These are phyloP conservation scores for Arrhamphus sclerolepis DNA, from an alignment of 2,797 vertebrate species.

Conservation along the genomic window DNA sequence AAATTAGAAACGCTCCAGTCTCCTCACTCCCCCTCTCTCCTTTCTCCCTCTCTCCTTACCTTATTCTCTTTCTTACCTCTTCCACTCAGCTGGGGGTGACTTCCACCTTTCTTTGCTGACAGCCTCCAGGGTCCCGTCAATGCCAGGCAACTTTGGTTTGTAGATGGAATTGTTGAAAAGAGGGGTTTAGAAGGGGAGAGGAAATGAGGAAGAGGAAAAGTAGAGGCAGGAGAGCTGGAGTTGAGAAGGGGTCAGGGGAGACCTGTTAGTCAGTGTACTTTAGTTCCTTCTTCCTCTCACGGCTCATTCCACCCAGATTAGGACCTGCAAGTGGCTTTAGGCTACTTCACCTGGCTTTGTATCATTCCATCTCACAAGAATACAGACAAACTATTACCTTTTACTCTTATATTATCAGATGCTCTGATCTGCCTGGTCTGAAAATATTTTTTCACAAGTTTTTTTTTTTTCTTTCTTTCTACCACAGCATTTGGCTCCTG, in stretches of 20 bases:
- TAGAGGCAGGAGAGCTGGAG: conserved; percentile 66
- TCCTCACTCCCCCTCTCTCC: conserved; percentile 57
- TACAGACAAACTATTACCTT: conserved; percentile 34
- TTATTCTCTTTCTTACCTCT: conserved; percentile 63
- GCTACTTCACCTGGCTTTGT: conserved; percentile 55
- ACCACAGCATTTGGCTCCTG: conserved; percentile 10
- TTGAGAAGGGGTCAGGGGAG: conserved; percentile 71
- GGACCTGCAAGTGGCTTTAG: conserved; percentile 65
- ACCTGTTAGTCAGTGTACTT: conserved; percentile 74
- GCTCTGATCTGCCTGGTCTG: conserved; percentile 11
- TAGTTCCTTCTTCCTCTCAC: conserved; percentile 73
- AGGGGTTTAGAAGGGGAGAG: conserved; percentile 60
- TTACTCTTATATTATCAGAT: conserved; percentile 43
- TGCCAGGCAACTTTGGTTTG: conserved; percentile 81
- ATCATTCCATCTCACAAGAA: conserved; percentile 28
- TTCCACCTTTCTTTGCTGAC: conserved; percentile 62
- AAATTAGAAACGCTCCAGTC: conserved; percentile 85
- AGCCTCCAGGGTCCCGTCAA: conserved; percentile 76
- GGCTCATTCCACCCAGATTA: conserved; percentile 76
- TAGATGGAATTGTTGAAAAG: conserved; percentile 72
- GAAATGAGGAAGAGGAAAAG: conserved; percentile 72
- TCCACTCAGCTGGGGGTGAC: conserved; percentile 61
- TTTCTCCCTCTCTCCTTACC: conserved; percentile 27
- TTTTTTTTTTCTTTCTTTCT: conserved; percentile 11
- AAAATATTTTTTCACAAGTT: conserved; percentile 5